phyloP scores from a whole-genome alignment of 2,888 invertebrate species.

The Syritta pipiens region DNA sequence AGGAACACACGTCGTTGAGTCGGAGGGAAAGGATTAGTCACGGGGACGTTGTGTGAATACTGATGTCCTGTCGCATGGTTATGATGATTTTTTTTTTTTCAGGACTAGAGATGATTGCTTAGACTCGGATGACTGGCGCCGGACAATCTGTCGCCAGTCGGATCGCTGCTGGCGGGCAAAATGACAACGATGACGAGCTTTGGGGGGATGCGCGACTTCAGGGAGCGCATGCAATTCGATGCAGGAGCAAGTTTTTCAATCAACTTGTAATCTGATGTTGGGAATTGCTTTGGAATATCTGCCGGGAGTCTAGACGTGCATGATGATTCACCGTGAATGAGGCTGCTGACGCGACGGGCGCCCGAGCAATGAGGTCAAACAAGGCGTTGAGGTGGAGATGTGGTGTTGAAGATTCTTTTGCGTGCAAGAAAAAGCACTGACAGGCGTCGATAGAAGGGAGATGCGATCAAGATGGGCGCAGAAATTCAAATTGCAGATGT shows the following conservation, averaged over 20 bases:
- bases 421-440: no score
- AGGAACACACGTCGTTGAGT: no score
- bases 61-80: neutral
- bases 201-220: no score
- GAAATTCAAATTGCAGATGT: no score
- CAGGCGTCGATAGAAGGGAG: no score
- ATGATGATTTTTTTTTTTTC: neutral
- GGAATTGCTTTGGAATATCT: neutral
- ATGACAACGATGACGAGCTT: no score
- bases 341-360: no score
- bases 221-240: neutral
- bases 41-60: neutral
- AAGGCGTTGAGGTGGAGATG: no score
- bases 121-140: slow-evolving; percentile 30
- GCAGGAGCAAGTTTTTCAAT: slow-evolving; percentile 12
- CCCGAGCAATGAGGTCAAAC: no score
- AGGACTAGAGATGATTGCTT: slow-evolving; percentile 6
- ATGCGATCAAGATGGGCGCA: no score
- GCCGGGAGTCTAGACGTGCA: slow-evolving; percentile 27
- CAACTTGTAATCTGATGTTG: slow-evolving; percentile 19
- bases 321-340: no score
- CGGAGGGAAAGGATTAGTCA: slow-evolving; percentile 6
- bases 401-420: no score
- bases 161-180: neutral
- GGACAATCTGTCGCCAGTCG: slow-evolving; percentile 32